Evolutionary conservation across 1,140 invertebrate genomes (phyloP).

Genomic region (Branchinecta lindahli): DNA sequence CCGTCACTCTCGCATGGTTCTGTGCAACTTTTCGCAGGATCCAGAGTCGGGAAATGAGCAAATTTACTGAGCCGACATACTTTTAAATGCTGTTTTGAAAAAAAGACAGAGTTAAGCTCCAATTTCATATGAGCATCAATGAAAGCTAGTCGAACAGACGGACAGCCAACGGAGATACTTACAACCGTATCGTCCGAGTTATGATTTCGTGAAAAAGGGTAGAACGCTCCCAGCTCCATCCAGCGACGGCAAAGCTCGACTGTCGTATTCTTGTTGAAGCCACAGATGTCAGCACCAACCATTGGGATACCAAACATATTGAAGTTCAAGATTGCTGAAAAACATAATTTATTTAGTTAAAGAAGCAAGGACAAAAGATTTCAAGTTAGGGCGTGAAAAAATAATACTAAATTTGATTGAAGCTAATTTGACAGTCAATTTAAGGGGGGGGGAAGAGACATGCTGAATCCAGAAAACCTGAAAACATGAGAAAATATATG

Average conservation of each 20-base stretch:
- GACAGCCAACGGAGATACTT: conserved; percentile 26
- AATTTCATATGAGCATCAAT: too few relatives aligned
- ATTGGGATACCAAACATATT: conserved; percentile 69
- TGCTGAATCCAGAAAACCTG: too few relatives aligned
- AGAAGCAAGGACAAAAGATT: conserved; percentile 27
- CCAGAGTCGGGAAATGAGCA: too few relatives aligned
- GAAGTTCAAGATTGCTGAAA: conserved; percentile 49
- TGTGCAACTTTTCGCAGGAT: too few relatives aligned
- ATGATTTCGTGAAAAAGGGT: conserved; percentile 73
- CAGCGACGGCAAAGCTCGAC: conserved; percentile 54
- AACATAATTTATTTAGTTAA: neutral
- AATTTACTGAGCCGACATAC: too few relatives aligned
- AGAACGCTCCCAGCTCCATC: conserved; percentile 70
- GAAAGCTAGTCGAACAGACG: too few relatives aligned
- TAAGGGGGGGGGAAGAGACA: too few relatives aligned
- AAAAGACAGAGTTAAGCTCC: too few relatives aligned
- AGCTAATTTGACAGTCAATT: too few relatives aligned
- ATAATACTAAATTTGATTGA: conserved; percentile 14
- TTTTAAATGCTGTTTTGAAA: too few relatives aligned
- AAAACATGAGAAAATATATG: too few relatives aligned
- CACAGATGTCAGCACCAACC: conserved; percentile 80
- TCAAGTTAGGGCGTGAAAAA: conserved; percentile 21
- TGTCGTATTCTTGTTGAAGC: conserved; percentile 63
- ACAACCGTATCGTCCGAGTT: conserved; percentile 55
- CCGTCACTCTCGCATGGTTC: too few relatives aligned